Evolutionary conservation across 2,888 invertebrate genomes (phyloP).

Genomic region (Creontiades dilutus): DNA sequence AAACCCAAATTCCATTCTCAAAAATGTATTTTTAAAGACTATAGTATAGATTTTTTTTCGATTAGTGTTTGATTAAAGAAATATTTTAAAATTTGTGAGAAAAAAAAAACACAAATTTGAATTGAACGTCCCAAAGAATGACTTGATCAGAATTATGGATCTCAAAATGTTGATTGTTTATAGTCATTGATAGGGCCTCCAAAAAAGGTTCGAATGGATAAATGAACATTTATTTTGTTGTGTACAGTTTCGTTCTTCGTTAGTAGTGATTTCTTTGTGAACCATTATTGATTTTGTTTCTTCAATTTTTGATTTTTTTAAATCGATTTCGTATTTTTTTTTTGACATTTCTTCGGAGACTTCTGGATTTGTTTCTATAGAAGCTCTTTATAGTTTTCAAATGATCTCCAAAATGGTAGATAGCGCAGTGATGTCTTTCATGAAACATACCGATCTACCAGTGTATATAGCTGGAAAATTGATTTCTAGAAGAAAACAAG

Average conservation of each 20-base stretch:
- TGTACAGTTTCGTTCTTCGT: conserved; percentile 61
- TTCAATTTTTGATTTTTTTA: conserved; percentile 73
- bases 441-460: conserved; percentile 71
- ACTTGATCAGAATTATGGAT: conserved; percentile 68
- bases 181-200: conserved; percentile 62
- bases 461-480: conserved; percentile 73
- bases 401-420: conserved; percentile 76
- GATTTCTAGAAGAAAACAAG: conserved; percentile 4
- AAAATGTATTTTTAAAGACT: conserved; percentile 39
- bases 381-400: conserved; percentile 76
- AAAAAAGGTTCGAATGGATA: conserved; percentile 66
- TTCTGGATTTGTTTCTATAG: conserved; percentile 61
- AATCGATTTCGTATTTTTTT: conserved; percentile 65
- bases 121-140: conserved; percentile 67
- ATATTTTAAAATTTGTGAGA: conserved; percentile 26
- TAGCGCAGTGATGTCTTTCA: conserved; percentile 66
- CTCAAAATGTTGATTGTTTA: conserved; percentile 63
- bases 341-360: conserved; percentile 73
- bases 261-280: neutral
- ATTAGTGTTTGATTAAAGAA: conserved; percentile 30
- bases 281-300: conserved; percentile 64
- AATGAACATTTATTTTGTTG: conserved; percentile 50
- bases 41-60: conserved; percentile 16
- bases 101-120: conserved; percentile 1
- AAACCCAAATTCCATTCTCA: conserved; percentile 6